These are phyloP conservation scores for Empis livida DNA, from an alignment of 2,888 invertebrate species.

Conservation along the genomic window DNA sequence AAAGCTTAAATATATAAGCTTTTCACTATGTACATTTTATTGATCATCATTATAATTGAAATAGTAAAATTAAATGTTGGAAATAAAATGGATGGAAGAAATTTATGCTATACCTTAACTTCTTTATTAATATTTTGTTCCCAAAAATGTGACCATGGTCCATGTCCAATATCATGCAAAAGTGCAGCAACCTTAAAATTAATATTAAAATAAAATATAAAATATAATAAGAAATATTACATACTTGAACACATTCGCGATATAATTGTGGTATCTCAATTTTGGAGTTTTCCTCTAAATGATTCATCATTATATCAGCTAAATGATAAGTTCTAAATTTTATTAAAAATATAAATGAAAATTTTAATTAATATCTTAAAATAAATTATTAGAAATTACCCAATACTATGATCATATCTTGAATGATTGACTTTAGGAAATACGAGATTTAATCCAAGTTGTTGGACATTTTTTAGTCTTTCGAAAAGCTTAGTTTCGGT, in stretches of 20 bases:
- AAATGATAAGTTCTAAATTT: conserved; percentile 37
- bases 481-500: conserved; percentile 49
- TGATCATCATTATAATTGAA: too few relatives aligned
- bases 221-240: too few relatives aligned
- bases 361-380: too few relatives aligned
- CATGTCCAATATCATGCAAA: conserved; percentile 56
- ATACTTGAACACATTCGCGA: conserved; percentile 16
- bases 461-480: conserved; percentile 43
- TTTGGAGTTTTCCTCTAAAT: conserved; percentile 28
- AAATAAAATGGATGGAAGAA: too few relatives aligned
- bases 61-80: too few relatives aligned
- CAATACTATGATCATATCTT: conserved; percentile 46
- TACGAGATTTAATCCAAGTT: conserved; percentile 41
- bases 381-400: too few relatives aligned
- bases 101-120: too few relatives aligned
- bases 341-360: too few relatives aligned
- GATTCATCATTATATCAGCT: conserved; percentile 35
- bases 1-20: too few relatives aligned
- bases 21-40: too few relatives aligned
- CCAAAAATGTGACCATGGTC: conserved; percentile 54
- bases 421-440: conserved; percentile 41
- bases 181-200: conserved; percentile 42
- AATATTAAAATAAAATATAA: too few relatives aligned
- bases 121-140: conserved; percentile 28
- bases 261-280: conserved; percentile 20